These are phyloP conservation scores for Penaeus japonicus DNA, from an alignment of 1,140 invertebrate species.

Conservation along the genomic window DNA sequence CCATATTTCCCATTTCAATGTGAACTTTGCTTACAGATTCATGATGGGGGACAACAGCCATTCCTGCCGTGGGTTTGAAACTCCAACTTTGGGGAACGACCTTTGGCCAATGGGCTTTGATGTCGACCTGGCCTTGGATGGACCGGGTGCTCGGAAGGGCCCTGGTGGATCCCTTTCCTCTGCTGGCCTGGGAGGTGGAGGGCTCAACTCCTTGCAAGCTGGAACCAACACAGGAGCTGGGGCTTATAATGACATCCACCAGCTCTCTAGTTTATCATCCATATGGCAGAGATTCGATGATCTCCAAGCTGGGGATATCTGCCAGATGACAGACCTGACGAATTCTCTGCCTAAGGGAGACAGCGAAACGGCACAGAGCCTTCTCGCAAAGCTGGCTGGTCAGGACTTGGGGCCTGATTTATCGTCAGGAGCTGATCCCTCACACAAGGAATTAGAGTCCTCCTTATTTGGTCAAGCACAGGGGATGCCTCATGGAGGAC, in stretches of 20 bases:
- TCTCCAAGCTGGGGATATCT: slow-evolving; percentile 46
- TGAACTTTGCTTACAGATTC: slow-evolving; percentile 30
- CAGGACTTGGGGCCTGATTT: slow-evolving; percentile 46
- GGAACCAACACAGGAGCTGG: slow-evolving; percentile 2
- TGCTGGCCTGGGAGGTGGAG: slow-evolving; percentile 16
- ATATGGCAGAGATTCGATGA: slow-evolving; percentile 43
- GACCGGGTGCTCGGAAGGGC: slow-evolving; percentile 32
- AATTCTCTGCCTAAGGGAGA: slow-evolving; percentile 47
- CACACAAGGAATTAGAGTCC: slow-evolving; percentile 38
- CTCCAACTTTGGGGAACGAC: slow-evolving; percentile 40
- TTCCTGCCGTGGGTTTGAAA: slow-evolving; percentile 47
- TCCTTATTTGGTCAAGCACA: slow-evolving; percentile 35
- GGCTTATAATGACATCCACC: slow-evolving; percentile 44
- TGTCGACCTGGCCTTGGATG: slow-evolving; percentile 39
- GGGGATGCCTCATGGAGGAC: background rate
- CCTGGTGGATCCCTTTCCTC: slow-evolving; percentile 17
- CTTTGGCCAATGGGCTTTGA: slow-evolving; percentile 51
- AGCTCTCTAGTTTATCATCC: slow-evolving; percentile 42
- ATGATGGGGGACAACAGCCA: slow-evolving; percentile 47
- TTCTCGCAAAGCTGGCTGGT: slow-evolving; percentile 39
- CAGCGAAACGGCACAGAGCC: slow-evolving; percentile 47
- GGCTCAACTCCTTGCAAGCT: slow-evolving; percentile 18
- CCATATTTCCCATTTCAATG: background rate
- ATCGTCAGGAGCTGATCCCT: slow-evolving; percentile 22
- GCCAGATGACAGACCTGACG: slow-evolving; percentile 47